Evolutionary conservation across 2,113 vertebrate genomes (phyloP), one percentile per base, ranked within the genome.

Genomic region (Sialia sialis): DNA sequence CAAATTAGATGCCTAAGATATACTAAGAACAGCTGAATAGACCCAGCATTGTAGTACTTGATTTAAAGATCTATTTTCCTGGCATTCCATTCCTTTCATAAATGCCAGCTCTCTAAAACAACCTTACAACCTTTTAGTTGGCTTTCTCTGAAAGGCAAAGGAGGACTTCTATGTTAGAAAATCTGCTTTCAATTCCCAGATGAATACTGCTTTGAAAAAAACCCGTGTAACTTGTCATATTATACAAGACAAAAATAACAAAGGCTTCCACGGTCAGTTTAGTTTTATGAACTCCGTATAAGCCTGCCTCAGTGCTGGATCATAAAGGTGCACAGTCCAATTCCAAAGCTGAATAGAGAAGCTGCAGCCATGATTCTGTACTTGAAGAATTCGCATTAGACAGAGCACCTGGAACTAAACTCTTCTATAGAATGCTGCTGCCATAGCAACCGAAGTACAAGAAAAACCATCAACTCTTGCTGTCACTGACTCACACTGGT

Each of bases 381-480:
- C 72, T 77, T 66, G 38, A 89, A 85, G 58, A 72, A 88, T 51
- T 44, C 1, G 0, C 82, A 79, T 73, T 49, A 93, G 43, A 68
- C 63, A 81, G 73, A 86, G 60, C 77, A 95, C 79, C 63, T 94
- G 62, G 63, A 91, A 85, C 67, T 63, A 67, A 90, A 80, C 43
- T 80, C 59, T 25, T 43, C 67, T 82, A 34, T 14, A 90, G 63
- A 78, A 58, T 13, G 46, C 60, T 85, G 94, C 59, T 94, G 93
- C 93, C 87, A 91, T 91, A 77, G 94, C 91, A 95, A 94, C 96
- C 66, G 4, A 77, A 85, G 55, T 67, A 80, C 72, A 74, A 74
- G 82, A 73, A 84, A 56, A 34, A 34, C 21, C 62, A 89, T 70
- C 75, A 88, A 69, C 44, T 89, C 84, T 70, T 63, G 54, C 87